Conservation (phyloP, 1,140 invertebrate genomes). For the Hycleus phaleratus region DNA sequence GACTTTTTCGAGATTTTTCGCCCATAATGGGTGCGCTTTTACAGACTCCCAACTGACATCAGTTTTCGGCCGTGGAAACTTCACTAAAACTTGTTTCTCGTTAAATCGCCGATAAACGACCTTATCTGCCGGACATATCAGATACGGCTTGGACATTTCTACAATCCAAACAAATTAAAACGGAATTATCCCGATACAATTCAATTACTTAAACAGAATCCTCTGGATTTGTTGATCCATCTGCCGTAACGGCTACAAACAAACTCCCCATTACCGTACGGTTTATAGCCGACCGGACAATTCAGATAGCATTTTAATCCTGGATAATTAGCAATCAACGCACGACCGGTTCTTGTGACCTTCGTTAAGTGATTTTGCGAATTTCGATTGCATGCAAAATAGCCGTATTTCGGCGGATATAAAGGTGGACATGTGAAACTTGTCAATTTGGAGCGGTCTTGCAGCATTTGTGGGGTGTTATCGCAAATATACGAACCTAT, state of each 20-base stretch:
- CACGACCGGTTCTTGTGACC: background rate
- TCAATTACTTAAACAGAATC: constrained; percentile 1
- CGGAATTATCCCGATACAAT: no score
- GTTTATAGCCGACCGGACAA: constrained; percentile 1
- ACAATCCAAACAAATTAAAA: background rate
- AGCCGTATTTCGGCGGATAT: constrained; percentile 1
- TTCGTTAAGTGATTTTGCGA: background rate
- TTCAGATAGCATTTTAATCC: background rate
- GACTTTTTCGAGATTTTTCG: constrained; percentile 1
- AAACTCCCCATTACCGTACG: background rate
- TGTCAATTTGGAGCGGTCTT: no score
- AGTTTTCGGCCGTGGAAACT: constrained; percentile 7
- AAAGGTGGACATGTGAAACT: constrained; percentile 1
- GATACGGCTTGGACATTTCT: constrained; percentile 8
- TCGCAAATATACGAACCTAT: constrained; percentile 6
- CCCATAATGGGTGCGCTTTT: constrained; percentile 7
- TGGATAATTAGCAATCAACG: background rate
- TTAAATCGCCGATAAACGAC: background rate
- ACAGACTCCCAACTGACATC: constrained; percentile 14
- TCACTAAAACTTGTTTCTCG: constrained; percentile 1
- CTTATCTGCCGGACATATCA: constrained; percentile 1
- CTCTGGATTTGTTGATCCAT: background rate
- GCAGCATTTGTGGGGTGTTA: background rate
- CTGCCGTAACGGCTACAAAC: constrained; percentile 1
- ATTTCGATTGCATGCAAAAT: constrained; percentile 2